Evolutionary conservation across 2,888 invertebrate genomes (phyloP), one percentile per base, ranked within the genome.

Genomic region (Drosophila stalkeri): DNA sequence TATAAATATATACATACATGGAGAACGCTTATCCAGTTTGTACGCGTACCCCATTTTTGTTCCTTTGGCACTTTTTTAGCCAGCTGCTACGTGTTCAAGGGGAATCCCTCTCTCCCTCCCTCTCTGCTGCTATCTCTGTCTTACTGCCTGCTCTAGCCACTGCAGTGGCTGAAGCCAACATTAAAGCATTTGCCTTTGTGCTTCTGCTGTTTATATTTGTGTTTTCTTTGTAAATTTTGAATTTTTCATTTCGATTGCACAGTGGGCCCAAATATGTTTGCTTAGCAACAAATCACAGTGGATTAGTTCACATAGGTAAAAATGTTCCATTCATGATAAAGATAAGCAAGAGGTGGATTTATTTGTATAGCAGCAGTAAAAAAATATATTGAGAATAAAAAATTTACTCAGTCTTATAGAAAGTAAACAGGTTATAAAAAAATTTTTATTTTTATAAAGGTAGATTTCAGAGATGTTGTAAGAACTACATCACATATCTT

Each of bases 41-140:
- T 16, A 51, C 20, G 33, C 20, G 27, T 64, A 60, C 41, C 66
- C 33, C 55, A 67, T 44, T 63, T 55, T 31, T 33, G 54, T 47
- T 35, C 20, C 52, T 52, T 69, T 44, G 59, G 59, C 71, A 72
- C 63, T 77, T 77, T 77, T 59, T 75, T 65, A 86, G 85, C 82
- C 84, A 84, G 82, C 84, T 86, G 82, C 64, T 86, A 43, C 65
- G 64, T 56, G 59, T 63, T 57, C 37, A n/a, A 27, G 41, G 41
- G 51, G 33, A 18, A 18, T 18, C n/a, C 46, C 46, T 9, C 47
- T 27, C 46, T 27, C 33, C 9, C n/a, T 11, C n/a, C 11, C 18
- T 18, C 18, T 12, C 51, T 33, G 12, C 5, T 5, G 18, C 18
- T 1, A 18, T 20, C 51, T 35, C 18, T 20, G 18, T 20, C 54